Percentiles rank a stretch among this genome's conserved stretches.
These are phyloP conservation scores for Palaemon carinicauda DNA, from an alignment of 1,140 invertebrate genomes.

Conservation along the genomic window DNA sequence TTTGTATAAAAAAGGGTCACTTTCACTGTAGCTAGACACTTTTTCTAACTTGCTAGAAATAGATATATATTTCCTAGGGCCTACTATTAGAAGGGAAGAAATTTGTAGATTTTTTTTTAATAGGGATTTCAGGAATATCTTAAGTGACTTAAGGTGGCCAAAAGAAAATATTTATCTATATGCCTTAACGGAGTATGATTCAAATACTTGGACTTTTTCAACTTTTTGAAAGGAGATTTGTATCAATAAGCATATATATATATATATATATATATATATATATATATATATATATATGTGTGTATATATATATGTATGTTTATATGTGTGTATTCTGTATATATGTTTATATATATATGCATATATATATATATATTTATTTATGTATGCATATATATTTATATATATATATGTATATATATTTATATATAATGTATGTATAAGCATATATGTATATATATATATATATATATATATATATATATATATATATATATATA, in stretches of 20 bases:
- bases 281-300: not conserved
- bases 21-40: no score
- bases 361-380: not conserved
- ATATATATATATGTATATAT: not conserved
- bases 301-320: not conserved
- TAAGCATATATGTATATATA: not conserved
- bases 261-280: slow-evolving; percentile 2
- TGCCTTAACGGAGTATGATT: not conserved
- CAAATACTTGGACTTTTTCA: not conserved
- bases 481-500: not conserved
- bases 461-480: not conserved
- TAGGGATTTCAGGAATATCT: no score
- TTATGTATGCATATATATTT: not conserved
- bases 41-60: no score
- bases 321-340: not conserved
- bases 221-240: no score
- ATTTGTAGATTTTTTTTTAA: no score
- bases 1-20: no score
- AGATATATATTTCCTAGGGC: no score
- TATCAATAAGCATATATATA: not conserved
- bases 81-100: no score
- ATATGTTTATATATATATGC: not conserved
- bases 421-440: not conserved
- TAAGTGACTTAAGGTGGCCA: no score
- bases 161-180: not conserved